phyloP scores from a whole-genome alignment of 2,797 vertebrate genomes.

The Sylvia borin region DNA sequence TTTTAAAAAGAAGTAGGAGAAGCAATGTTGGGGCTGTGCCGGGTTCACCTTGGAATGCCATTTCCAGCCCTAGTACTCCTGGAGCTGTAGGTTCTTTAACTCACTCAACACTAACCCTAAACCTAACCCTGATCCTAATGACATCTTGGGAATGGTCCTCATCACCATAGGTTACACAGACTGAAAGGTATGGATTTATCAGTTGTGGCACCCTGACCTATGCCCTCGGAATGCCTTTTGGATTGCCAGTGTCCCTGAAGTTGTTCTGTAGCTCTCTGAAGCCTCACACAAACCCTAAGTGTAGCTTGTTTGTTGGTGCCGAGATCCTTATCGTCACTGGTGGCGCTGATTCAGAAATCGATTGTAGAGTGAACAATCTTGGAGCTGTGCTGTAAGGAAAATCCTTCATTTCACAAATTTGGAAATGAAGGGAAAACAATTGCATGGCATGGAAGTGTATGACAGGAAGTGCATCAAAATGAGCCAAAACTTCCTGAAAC shows the following conservation, averaged over 20 bases:
- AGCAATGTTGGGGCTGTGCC: not conserved
- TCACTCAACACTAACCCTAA: not conserved
- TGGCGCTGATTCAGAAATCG: not conserved
- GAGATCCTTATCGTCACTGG: no score
- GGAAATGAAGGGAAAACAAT: not conserved
- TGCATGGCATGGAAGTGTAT: not conserved
- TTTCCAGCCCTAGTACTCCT: not conserved
- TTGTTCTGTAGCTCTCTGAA: not conserved
- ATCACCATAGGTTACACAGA: accelerated
- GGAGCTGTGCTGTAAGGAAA: not conserved
- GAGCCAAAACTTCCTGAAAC: not conserved
- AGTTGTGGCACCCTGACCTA: not conserved
- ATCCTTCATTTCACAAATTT: not conserved
- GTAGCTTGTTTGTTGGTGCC: not conserved
- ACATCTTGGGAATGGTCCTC: not conserved
- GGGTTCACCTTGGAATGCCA: not conserved
- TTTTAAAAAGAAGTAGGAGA: not conserved
- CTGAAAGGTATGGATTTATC: not conserved
- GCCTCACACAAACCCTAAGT: not conserved
- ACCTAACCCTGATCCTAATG: not conserved
- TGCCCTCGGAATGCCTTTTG: not conserved
- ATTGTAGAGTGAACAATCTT: no score
- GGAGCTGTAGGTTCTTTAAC: not conserved
- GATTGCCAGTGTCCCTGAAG: not conserved
- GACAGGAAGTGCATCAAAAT: not conserved